Evolutionary conservation across 2,113 vertebrate genomes (phyloP).

Genomic region (Varanus salvator): DNA sequence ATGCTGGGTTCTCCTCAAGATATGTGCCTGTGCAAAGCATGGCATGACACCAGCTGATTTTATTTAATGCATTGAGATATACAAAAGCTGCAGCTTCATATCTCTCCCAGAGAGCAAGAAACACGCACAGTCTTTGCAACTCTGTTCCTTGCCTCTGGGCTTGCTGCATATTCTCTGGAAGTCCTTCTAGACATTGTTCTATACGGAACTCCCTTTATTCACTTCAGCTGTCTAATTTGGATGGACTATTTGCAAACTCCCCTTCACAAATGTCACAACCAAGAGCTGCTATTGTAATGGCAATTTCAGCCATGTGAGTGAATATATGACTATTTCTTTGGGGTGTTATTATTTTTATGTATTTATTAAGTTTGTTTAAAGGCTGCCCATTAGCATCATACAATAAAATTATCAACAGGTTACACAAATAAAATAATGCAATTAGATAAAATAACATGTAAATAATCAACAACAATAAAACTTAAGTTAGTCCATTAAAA

Average conservation of each 20-base stretch:
- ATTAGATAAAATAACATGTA: too few relatives aligned
- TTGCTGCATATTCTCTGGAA: background rate
- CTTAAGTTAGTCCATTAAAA: too few relatives aligned
- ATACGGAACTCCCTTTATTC: background rate
- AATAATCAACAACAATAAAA: too few relatives aligned
- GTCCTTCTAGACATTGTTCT: background rate
- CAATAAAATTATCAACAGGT: too few relatives aligned
- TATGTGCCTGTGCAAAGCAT: background rate
- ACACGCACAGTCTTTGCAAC: background rate
- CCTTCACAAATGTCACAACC: background rate
- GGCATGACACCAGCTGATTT: background rate
- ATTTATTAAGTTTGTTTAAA: too few relatives aligned
- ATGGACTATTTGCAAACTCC: background rate
- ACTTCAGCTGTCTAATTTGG: background rate
- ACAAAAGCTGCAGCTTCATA: background rate
- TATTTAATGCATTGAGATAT: background rate
- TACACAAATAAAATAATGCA: too few relatives aligned
- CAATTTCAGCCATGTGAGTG: background rate
- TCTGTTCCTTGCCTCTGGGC: background rate
- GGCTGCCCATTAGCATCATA: too few relatives aligned
- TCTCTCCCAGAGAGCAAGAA: background rate
- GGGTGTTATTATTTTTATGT: too few relatives aligned
- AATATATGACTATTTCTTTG: background rate
- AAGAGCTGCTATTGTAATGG: background rate
- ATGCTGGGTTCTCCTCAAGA: background rate